These are phyloP conservation scores for Bimastos eiseni DNA, from an alignment of 2,888 invertebrate species.

Conservation along the genomic window DNA sequence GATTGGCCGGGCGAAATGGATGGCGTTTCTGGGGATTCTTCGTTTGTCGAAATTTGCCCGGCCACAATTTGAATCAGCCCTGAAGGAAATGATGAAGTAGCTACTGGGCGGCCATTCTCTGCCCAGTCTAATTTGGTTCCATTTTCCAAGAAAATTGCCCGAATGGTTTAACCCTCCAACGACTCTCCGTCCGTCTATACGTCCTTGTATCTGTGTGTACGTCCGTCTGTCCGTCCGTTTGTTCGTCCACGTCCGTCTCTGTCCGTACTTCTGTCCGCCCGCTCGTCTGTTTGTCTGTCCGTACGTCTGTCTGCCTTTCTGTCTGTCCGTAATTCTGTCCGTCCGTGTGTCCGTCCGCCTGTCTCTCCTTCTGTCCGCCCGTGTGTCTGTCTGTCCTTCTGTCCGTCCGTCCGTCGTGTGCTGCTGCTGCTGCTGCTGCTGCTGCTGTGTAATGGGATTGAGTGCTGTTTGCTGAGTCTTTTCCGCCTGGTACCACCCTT, in stretches of 20 bases:
- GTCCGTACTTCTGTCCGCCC: no score
- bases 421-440: neutral
- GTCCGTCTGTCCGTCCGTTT: no score
- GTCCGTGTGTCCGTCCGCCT: no score
- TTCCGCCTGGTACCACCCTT: conserved; percentile 1
- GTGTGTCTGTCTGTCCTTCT: no score
- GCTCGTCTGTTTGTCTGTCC: no score
- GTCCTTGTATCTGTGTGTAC: no score
- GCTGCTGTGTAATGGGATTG: conserved; percentile 22
- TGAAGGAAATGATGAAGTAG: conserved; percentile 23
- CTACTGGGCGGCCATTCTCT: conserved; percentile 17
- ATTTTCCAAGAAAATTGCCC: conserved; percentile 17
- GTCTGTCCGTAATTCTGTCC: no score
- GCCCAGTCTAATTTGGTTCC: neutral
- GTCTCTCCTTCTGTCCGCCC: no score
- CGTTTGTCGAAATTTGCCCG: neutral
- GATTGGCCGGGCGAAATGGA: conserved; percentile 18
- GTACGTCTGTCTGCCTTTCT: no score
- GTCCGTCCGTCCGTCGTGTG: no score
- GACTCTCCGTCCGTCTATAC: neutral
- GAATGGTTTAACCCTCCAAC: neutral
- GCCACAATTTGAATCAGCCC: conserved; percentile 13
- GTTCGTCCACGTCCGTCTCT: no score
- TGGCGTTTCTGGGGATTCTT: conserved; percentile 20
- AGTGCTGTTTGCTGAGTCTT: neutral